A percentile compares a stretch with the other conserved stretches of the same genome.
Conservation (phyloP, 2,113 vertebrate genomes). For the Dicrurus megarhynchus region DNA sequence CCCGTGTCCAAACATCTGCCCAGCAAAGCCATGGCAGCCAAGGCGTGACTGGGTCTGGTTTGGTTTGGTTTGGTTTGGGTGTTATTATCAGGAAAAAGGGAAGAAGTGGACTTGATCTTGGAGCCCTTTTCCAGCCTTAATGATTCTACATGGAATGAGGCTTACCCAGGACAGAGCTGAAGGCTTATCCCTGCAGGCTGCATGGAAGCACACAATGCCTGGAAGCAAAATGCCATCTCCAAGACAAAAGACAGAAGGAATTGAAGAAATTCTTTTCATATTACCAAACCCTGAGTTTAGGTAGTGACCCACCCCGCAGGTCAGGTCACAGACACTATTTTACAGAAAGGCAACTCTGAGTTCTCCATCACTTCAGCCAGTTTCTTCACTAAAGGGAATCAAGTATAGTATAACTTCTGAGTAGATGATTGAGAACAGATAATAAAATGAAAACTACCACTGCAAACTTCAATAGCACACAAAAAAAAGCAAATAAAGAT, state of each 20-base stretch:
- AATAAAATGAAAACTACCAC: not conserved
- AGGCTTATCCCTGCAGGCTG: fast-evolving
- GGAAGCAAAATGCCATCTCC: not conserved
- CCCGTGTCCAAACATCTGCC: fast-evolving
- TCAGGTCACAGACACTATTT: not conserved
- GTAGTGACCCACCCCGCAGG: not conserved
- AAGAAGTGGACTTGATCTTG: not conserved
- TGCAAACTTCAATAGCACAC: not conserved
- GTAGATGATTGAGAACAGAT: not conserved
- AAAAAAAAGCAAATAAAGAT: not conserved
- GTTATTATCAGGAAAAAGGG: not conserved
- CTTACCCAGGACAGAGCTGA: not conserved
- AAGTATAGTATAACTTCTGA: not conserved
- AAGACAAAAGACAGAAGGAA: not conserved
- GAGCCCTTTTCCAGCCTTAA: not conserved
- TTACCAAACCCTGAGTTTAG: not conserved
- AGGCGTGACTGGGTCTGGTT: not conserved
- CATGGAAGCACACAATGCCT: not conserved
- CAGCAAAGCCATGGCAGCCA: not conserved
- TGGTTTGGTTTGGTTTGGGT: not conserved
- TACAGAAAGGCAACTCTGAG: not conserved
- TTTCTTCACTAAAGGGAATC: not conserved
- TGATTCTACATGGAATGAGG: not conserved
- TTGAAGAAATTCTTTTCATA: not conserved
- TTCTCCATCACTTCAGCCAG: not conserved